A percentile compares a stretch with the other conserved stretches of the same genome.
These are phyloP conservation scores for Muscidifurax raptorellus DNA, from an alignment of 1,140 invertebrate genomes.

Conservation along the genomic window DNA sequence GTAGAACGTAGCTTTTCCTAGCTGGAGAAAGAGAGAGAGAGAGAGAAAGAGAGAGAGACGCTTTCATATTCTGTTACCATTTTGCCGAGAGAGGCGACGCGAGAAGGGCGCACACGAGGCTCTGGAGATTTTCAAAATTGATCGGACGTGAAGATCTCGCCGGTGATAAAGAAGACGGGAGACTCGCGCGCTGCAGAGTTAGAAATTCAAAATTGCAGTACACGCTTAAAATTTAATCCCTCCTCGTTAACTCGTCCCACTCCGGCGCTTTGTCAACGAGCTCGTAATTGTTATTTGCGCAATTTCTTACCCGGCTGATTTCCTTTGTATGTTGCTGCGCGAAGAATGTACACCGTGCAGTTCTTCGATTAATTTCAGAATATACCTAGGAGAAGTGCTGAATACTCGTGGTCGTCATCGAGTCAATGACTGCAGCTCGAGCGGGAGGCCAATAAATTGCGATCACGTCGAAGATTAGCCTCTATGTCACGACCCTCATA, in stretches of 20 bases:
- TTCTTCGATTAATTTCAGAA: background rate
- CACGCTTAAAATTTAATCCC: conserved; percentile 21
- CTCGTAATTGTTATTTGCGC: background rate
- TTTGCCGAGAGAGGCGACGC: conserved; percentile 40
- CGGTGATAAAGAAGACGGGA: conserved; percentile 33
- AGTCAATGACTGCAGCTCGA: conserved; percentile 48
- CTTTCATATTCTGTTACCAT: conserved; percentile 67
- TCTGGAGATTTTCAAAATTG: conserved; percentile 64
- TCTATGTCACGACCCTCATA: conserved; percentile 75
- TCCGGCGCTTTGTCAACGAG: background rate
- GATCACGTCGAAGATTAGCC: conserved; percentile 75
- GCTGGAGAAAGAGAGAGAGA: conserved; percentile 3
- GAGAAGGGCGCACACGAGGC: conserved; percentile 52
- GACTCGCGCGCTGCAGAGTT: background rate
- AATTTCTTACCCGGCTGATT: background rate
- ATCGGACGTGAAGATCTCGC: conserved; percentile 54
- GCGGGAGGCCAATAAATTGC: conserved; percentile 72
- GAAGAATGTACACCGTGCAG: background rate
- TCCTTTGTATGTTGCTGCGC: background rate
- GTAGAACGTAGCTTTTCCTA: conserved; percentile 37
- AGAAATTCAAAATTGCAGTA: conserved; percentile 34
- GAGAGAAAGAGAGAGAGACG: background rate
- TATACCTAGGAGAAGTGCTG: background rate
- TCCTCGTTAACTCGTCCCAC: conserved; percentile 11
- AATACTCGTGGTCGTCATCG: conserved; percentile 48